phyloP scores from a whole-genome alignment of 1,140 invertebrate species.

The Grapholita molesta region DNA sequence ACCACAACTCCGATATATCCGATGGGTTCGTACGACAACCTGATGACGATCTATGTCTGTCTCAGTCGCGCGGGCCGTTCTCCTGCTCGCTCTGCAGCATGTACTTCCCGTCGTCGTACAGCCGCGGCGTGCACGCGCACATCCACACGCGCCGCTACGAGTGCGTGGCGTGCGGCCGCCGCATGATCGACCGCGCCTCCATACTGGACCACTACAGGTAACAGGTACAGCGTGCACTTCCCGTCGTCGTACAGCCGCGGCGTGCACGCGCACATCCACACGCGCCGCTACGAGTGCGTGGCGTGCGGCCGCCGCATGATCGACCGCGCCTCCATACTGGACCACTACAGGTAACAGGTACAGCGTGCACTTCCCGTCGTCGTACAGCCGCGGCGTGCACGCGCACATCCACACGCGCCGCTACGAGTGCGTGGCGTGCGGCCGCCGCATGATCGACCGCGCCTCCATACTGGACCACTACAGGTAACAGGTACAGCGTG shows the following conservation, averaged over 20 bases:
- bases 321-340: neutral
- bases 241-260: no score
- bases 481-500: neutral
- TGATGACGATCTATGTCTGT: no score
- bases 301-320: neutral
- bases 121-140: constrained; percentile 47
- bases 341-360: neutral
- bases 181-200: constrained; percentile 51
- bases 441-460: neutral
- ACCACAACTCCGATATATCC: no score
- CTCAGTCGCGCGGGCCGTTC: constrained; percentile 52
- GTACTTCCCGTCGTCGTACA: constrained; percentile 57
- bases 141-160: constrained; percentile 61
- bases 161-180: constrained; percentile 43
- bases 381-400: no score
- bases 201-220: constrained; percentile 62
- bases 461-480: neutral
- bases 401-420: neutral
- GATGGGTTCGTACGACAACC: no score
- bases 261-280: neutral
- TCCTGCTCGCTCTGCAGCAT: constrained; percentile 54
- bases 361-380: no score
- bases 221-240: no score
- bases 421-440: neutral
- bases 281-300: neutral